Conservation (phyloP, 1,140 invertebrate genomes). For the Eriosoma lanigerum region DNA sequence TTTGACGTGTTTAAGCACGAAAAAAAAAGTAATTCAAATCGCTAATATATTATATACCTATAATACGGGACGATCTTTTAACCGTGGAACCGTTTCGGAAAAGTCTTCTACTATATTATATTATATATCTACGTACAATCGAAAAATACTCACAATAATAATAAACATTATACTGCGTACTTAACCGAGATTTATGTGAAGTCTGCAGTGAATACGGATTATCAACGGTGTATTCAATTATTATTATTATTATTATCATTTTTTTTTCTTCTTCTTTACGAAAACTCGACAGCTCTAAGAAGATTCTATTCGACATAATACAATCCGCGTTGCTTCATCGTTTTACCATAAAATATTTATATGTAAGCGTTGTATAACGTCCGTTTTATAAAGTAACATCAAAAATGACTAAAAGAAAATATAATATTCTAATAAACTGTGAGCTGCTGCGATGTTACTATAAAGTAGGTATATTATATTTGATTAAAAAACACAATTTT, state of each 20-base stretch:
- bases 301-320: slow-evolving; percentile 17
- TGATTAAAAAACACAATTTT: too few species aligned
- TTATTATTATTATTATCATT: neutral
- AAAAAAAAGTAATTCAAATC: slow-evolving; percentile 20
- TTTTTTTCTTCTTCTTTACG: neutral
- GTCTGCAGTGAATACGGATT: slow-evolving; percentile 38
- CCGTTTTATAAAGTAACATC: too few species aligned
- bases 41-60: slow-evolving; percentile 34
- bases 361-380: neutral
- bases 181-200: slow-evolving; percentile 42
- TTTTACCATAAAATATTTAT: neutral
- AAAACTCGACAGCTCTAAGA: neutral
- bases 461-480: too few species aligned
- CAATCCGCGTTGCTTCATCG: slow-evolving; percentile 22
- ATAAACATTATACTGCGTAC: neutral
- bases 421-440: too few species aligned
- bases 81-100: slow-evolving; percentile 4
- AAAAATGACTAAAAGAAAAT: too few species aligned
- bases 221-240: slow-evolving; percentile 20
- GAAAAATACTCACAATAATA: neutral
- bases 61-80: neutral
- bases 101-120: neutral
- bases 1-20: slow-evolving; percentile 21
- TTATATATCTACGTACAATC: neutral
- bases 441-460: too few species aligned